phyloP scores from a whole-genome alignment of 2,113 vertebrate species.

The Hippolais icterina region DNA sequence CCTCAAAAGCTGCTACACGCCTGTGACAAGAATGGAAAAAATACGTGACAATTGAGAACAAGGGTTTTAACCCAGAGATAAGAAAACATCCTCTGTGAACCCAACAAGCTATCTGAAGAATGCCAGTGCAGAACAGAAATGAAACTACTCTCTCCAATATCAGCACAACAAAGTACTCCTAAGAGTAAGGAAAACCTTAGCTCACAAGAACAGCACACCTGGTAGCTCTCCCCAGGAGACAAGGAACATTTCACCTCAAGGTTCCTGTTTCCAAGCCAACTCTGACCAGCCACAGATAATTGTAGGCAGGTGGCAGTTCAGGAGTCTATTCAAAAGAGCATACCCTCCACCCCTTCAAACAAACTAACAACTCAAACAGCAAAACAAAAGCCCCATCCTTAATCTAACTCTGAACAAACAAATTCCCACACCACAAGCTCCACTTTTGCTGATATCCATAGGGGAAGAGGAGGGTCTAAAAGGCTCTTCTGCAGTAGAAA shows the following conservation, averaged over 20 bases:
- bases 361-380: not conserved
- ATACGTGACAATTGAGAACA: not conserved
- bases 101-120: not conserved
- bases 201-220: not conserved
- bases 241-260: not conserved
- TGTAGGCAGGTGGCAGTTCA: not conserved
- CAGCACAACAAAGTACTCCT: not conserved
- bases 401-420: not conserved
- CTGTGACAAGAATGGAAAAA: constrained; percentile 70
- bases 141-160: not conserved
- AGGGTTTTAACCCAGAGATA: not conserved
- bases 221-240: not conserved
- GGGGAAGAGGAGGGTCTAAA: not conserved
- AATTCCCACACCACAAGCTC: not conserved
- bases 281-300: not conserved
- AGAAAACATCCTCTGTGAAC: not conserved
- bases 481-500: not conserved
- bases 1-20: constrained; percentile 87
- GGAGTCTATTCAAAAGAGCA: not conserved
- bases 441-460: not conserved
- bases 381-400: not conserved
- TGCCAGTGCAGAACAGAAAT: not conserved
- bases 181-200: not conserved
- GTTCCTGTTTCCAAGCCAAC: not conserved
- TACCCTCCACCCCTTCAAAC: accelerated